Evolutionary conservation across 2,888 invertebrate species (phyloP).

Genomic region (Bibio marci): DNA sequence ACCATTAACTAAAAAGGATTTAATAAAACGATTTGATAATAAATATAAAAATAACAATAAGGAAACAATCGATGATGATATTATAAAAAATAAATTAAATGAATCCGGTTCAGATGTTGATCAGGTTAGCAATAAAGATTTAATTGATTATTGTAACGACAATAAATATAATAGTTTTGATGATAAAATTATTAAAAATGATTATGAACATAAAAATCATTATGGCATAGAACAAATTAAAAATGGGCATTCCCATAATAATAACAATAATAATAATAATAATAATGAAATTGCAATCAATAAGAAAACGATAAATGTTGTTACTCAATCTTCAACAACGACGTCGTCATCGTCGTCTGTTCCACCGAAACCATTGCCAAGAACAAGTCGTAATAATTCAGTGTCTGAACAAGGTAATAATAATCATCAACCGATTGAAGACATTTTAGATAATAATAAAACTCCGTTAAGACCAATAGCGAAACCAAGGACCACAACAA

Average conservation of each 20-base stretch:
- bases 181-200: slow-evolving; percentile 6
- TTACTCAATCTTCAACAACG: slow-evolving; percentile 20
- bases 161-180: slow-evolving; percentile 4
- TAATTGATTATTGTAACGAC: too few relatives aligned
- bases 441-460: slow-evolving; percentile 22
- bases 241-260: neutral
- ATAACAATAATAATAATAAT: slow-evolving; percentile 20
- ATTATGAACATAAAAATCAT: slow-evolving; percentile 9
- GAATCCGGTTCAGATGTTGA: slow-evolving; percentile 8
- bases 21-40: slow-evolving; percentile 45
- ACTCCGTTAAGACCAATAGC: slow-evolving; percentile 44
- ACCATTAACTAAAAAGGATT: slow-evolving; percentile 32
- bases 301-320: too few relatives aligned
- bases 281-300: slow-evolving; percentile 31
- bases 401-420: slow-evolving; percentile 40
- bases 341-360: slow-evolving; percentile 16
- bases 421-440: slow-evolving; percentile 32
- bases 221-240: neutral
- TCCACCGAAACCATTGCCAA: slow-evolving; percentile 65
- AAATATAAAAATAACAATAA: slow-evolving; percentile 25
- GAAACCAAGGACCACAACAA: slow-evolving; percentile 52
- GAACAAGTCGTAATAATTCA: slow-evolving; percentile 52
- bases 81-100: neutral
- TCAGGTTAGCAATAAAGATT: too few relatives aligned
- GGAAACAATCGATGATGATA: slow-evolving; percentile 10